A percentile compares a stretch with the other conserved stretches of the same genome.
Evolutionary conservation across 2,113 vertebrate species (phyloP).

Genomic region (Spea bombifrons): DNA sequence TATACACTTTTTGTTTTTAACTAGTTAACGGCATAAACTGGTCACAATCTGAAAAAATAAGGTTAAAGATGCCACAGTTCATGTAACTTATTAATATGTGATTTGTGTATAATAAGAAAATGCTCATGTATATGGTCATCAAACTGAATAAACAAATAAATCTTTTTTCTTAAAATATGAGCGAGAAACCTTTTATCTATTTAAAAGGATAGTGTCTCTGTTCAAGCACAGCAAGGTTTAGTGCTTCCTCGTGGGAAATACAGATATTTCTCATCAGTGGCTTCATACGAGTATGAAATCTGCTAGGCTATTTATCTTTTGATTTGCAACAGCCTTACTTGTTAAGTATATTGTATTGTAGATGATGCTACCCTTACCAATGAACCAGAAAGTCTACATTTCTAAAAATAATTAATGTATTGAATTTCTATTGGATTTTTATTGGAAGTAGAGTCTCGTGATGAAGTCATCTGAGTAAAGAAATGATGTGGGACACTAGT

Average conservation of each 20-base stretch:
- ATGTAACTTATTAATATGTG: too few species aligned
- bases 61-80: too few species aligned
- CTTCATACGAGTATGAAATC: neutral
- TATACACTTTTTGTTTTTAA: too few species aligned
- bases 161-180: too few species aligned
- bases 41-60: too few species aligned
- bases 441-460: neutral
- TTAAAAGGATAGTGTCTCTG: neutral
- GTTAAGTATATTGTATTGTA: neutral
- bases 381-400: neutral
- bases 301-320: conserved; percentile 1
- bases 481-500: neutral
- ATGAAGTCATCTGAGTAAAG: too few species aligned
- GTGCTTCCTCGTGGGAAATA: neutral
- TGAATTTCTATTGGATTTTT: neutral
- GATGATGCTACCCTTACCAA: neutral
- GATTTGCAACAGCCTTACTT: neutral
- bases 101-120: too few species aligned
- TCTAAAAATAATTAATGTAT: neutral
- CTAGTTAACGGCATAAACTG: too few species aligned
- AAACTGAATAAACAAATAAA: too few species aligned
- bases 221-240: neutral
- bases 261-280: neutral
- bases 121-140: too few species aligned
- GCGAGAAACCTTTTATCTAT: neutral